These are phyloP conservation scores for Catostomus latipinnis DNA, from an alignment of 2,797 vertebrate species.

Conservation along the genomic window DNA sequence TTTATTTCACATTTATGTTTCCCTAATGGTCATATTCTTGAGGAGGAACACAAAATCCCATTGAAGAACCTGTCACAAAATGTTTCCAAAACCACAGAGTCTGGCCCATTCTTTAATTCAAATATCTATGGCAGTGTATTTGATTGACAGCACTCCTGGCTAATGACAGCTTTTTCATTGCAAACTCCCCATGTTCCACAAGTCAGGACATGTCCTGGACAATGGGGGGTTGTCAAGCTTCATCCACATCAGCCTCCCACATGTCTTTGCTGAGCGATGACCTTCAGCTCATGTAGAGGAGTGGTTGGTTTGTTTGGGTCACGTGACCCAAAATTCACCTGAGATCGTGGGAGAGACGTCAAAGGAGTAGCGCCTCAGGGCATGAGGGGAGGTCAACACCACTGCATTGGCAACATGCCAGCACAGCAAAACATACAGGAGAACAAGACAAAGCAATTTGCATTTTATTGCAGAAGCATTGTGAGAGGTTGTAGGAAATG, in stretches of 20 bases:
- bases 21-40: conserved; percentile 27
- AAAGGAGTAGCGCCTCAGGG: conserved; percentile 27
- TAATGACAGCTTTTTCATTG: conserved; percentile 43
- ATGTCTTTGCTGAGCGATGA: not conserved
- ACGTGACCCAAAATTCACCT: conserved; percentile 37
- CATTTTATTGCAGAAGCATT: not conserved
- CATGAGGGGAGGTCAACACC: conserved; percentile 30
- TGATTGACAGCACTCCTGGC: conserved; percentile 45
- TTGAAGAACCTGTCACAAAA: conserved; percentile 30
- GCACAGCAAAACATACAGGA: not conserved
- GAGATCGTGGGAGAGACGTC: conserved; percentile 40
- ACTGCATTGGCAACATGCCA: conserved; percentile 28
- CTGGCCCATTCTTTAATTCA: not conserved
- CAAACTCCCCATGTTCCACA: conserved; percentile 12
- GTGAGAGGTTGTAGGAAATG: not conserved
- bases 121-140: not conserved
- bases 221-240: conserved; percentile 41
- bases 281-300: conserved; percentile 14
- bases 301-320: conserved; percentile 28
- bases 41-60: conserved; percentile 13
- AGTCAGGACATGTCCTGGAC: conserved; percentile 35
- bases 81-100: not conserved
- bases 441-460: conserved; percentile 22
- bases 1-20: conserved; percentile 29
- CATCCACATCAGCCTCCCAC: conserved; percentile 17